Conservation (phyloP, 2,888 invertebrate species). For the Polymixis lichenea region DNA sequence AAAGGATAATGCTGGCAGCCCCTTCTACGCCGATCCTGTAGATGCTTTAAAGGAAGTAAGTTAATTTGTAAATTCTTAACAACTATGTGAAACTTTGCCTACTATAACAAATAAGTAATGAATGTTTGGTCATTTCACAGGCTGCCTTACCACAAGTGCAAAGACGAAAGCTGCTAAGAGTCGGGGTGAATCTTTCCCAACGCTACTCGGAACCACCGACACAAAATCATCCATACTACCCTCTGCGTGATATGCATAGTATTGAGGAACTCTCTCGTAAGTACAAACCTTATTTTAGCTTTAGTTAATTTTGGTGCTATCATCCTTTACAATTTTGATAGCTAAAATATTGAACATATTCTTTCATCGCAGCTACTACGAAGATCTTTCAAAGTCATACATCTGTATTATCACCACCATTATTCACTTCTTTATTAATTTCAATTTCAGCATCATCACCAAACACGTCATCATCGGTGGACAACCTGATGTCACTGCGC, state of each 20-base stretch:
- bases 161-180: conserved; percentile 84
- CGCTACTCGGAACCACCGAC: conserved; percentile 92
- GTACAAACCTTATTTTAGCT: conserved; percentile 56
- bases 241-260: conserved; percentile 89
- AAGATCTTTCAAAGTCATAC: neutral
- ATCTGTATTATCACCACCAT: neutral
- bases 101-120: neutral
- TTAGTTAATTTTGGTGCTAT: neutral
- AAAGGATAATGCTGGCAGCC: conserved; percentile 94
- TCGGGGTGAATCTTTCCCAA: conserved; percentile 87
- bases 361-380: neutral
- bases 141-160: conserved; percentile 85
- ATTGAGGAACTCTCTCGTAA: conserved; percentile 89
- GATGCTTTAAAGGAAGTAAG: conserved; percentile 93
- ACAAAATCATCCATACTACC: conserved; percentile 88
- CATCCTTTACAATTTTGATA: neutral
- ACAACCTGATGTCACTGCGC: conserved; percentile 91
- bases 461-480: conserved; percentile 92
- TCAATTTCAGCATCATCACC: conserved; percentile 86
- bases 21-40: conserved; percentile 97
- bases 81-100: neutral
- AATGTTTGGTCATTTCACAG: conserved; percentile 67
- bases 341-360: neutral
- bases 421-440: conserved; percentile 14
- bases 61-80: neutral